Evolutionary conservation across 2,888 invertebrate species (phyloP).

Genomic region (Proisotoma minuta): DNA sequence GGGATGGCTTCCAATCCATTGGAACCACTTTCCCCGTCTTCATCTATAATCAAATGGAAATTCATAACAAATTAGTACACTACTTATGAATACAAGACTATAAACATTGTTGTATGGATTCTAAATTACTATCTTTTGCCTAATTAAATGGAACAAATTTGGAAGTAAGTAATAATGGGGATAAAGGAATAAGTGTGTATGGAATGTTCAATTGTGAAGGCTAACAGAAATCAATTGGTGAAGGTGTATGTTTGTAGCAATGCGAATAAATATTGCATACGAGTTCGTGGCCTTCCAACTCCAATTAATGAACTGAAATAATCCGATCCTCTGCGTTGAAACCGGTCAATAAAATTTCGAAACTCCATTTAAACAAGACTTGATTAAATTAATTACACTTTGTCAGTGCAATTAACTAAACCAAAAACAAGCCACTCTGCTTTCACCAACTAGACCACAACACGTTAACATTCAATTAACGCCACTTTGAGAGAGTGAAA

Average conservation of each 20-base stretch:
- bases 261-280: constrained; percentile 2
- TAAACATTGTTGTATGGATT: background rate
- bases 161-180: too few relatives aligned
- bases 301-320: constrained; percentile 41
- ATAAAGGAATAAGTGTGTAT: too few relatives aligned
- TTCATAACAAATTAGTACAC: background rate
- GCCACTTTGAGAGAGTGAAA: too few relatives aligned
- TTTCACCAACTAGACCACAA: too few relatives aligned
- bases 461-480: too few relatives aligned
- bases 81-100: background rate
- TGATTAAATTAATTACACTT: too few relatives aligned
- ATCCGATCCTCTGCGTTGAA: constrained; percentile 42
- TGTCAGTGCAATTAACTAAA: too few relatives aligned
- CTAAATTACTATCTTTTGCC: too few relatives aligned
- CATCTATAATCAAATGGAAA: constrained; percentile 4
- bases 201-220: background rate
- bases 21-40: background rate
- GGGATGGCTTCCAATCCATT: background rate
- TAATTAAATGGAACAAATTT: too few relatives aligned
- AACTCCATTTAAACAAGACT: constrained; percentile 45
- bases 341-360: constrained; percentile 38
- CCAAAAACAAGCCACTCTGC: too few relatives aligned
- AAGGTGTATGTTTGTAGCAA: background rate
- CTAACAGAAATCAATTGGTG: constrained; percentile 1
- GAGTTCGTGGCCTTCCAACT: constrained; percentile 30